phyloP scores from a whole-genome alignment of 2,888 invertebrate genomes.

The Ctena decussata region DNA sequence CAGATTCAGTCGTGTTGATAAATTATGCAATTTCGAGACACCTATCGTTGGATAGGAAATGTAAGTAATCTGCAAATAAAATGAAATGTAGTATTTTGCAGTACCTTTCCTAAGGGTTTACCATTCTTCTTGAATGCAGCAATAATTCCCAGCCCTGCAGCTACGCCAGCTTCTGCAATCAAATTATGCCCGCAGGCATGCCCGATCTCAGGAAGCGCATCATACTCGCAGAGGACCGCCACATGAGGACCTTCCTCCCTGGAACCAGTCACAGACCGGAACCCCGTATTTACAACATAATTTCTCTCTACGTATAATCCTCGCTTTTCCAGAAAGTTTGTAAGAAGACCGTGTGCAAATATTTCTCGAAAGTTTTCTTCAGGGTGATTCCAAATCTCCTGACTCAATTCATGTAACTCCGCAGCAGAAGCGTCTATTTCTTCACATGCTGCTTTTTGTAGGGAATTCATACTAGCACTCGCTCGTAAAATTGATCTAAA shows the following conservation, averaged over 20 bases:
- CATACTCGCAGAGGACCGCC: slow-evolving; percentile 85
- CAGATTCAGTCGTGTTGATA: too few relatives aligned
- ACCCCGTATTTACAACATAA: slow-evolving; percentile 76
- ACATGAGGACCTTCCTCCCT: slow-evolving; percentile 47
- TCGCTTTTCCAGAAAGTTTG: slow-evolving; percentile 75
- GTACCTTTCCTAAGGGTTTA: slow-evolving; percentile 70
- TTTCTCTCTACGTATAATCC: slow-evolving; percentile 79
- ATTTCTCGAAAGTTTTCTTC: slow-evolving; percentile 81
- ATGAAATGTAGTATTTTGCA: too few relatives aligned
- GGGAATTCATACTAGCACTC: not conserved
- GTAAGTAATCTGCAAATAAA: too few relatives aligned
- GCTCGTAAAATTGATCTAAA: too few relatives aligned
- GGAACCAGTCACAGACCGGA: slow-evolving; percentile 65
- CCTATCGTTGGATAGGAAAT: too few relatives aligned
- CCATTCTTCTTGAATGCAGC: slow-evolving; percentile 73
- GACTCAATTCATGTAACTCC: slow-evolving; percentile 75
- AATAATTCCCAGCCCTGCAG: slow-evolving; percentile 81
- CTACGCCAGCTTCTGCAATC: slow-evolving; percentile 84
- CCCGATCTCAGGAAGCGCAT: slow-evolving; percentile 85
- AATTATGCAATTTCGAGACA: too few relatives aligned
- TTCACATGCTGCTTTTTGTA: slow-evolving; percentile 35
- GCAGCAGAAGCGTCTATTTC: slow-evolving; percentile 47
- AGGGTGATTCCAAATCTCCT: slow-evolving; percentile 83
- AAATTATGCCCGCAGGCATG: slow-evolving; percentile 87
- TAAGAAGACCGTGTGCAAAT: slow-evolving; percentile 71